These are phyloP conservation scores for Piaya cayana DNA, from an alignment of 2,113 vertebrate species.

Conservation along the genomic window DNA sequence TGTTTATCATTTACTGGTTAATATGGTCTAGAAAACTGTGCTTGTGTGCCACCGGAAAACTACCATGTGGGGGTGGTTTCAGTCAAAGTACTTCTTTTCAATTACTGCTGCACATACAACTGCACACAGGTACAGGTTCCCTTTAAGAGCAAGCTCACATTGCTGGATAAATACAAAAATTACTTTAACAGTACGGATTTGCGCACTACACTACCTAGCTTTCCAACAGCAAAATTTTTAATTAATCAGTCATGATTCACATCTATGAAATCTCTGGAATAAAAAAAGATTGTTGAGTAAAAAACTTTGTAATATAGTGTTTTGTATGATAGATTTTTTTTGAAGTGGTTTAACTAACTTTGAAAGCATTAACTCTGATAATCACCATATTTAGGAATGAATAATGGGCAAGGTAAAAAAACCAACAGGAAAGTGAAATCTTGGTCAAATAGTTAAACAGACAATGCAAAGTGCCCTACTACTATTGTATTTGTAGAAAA, in stretches of 20 bases:
- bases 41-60: neutral
- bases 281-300: neutral
- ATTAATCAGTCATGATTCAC: neutral
- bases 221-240: neutral
- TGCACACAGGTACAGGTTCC: neutral
- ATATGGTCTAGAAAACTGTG: accelerated
- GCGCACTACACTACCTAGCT: neutral
- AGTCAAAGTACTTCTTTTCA: neutral
- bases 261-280: neutral
- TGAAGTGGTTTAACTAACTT: neutral
- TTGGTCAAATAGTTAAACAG: neutral
- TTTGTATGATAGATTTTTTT: neutral
- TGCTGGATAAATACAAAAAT: neutral
- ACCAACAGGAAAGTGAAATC: neutral
- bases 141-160: neutral
- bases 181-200: neutral
- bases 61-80: neutral
- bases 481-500: neutral
- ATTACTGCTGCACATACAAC: neutral
- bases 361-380: neutral
- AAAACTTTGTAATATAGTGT: neutral
- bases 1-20: neutral
- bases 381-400: neutral
- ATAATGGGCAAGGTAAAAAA: neutral
- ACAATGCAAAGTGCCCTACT: neutral